Evolutionary conservation across 2,888 invertebrate species (phyloP).

Genomic region (Philopedon plagiatum): DNA sequence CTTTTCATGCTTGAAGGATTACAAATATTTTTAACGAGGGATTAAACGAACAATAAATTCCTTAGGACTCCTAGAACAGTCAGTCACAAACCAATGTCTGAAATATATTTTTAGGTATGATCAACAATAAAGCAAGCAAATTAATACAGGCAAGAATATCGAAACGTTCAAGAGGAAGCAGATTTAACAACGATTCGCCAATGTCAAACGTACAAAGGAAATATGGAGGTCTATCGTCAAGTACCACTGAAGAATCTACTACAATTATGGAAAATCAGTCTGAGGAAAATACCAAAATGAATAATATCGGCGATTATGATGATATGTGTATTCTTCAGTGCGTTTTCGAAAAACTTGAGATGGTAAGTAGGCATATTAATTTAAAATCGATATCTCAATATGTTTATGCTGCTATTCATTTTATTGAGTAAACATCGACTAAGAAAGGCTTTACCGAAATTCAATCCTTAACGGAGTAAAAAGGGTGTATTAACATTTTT

Average conservation of each 20-base stretch:
- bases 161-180: constrained; percentile 16
- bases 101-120: constrained; percentile 12
- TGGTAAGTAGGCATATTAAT: no score
- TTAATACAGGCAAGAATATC: background rate
- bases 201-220: constrained; percentile 30
- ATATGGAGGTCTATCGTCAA: background rate
- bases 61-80: no score
- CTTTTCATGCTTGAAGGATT: no score
- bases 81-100: no score
- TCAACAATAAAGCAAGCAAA: background rate
- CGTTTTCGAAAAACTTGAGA: constrained; percentile 78
- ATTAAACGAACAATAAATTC: no score
- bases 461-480: no score
- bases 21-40: no score
- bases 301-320: constrained; percentile 1
- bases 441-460: no score
- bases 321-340: constrained; percentile 76
- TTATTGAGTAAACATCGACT: no score
- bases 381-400: no score
- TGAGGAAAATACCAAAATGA: constrained; percentile 18
- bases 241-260: constrained; percentile 24
- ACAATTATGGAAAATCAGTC: constrained; percentile 28
- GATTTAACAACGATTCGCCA: constrained; percentile 16
- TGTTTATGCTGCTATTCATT: no score
- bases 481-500: no score